A percentile compares a stretch with the other conserved stretches of the same genome.
These are phyloP conservation scores for Callospermophilus lateralis DNA, from an alignment of 2,113 vertebrate genomes.

Conservation along the genomic window DNA sequence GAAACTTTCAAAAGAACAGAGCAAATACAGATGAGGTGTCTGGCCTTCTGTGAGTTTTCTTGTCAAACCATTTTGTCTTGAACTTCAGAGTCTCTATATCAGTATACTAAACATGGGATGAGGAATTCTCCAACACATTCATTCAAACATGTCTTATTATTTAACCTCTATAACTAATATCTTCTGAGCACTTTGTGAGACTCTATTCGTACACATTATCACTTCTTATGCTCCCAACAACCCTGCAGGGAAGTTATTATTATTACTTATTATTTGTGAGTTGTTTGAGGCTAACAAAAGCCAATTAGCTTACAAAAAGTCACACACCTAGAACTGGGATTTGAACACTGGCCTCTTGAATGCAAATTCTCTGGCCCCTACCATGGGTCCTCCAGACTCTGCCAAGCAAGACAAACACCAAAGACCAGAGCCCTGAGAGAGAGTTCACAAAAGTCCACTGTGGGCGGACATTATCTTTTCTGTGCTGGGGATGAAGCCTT, in stretches of 20 bases:
- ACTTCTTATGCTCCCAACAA: constrained; percentile 16
- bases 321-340: neutral
- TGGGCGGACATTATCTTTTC: neutral
- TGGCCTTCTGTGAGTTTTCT: constrained; percentile 7
- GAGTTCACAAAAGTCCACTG: neutral
- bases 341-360: neutral
- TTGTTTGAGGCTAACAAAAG: neutral
- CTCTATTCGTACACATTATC: neutral
- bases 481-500: neutral
- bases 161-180: constrained; percentile 8
- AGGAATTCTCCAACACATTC: constrained; percentile 20
- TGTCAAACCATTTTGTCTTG: constrained; percentile 5
- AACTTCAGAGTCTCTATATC: constrained; percentile 37
- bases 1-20: neutral
- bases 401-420: neutral
- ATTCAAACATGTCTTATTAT: constrained; percentile 3
- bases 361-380: neutral
- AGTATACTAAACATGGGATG: neutral
- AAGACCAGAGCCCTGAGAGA: neutral
- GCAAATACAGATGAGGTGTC: neutral
- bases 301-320: neutral
- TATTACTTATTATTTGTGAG: constrained; percentile 21
- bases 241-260: neutral
- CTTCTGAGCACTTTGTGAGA: constrained; percentile 32
- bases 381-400: neutral